Base-by-base conservation (phyloP, 2,888 invertebrate species). In the Chymomyza procnemis region DNA sequence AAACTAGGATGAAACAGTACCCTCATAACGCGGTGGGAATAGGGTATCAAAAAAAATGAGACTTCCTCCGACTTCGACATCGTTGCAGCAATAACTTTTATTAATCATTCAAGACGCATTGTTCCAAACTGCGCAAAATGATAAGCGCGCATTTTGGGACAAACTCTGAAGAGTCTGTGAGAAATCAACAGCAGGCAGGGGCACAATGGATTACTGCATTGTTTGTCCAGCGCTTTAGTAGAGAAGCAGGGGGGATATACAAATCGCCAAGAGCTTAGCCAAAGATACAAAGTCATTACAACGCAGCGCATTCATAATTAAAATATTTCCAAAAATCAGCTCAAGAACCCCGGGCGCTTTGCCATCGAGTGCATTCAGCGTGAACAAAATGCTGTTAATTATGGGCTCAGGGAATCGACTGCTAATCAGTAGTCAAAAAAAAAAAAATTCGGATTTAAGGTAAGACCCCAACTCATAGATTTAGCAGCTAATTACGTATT, bases 261-360 rank as follows among this genome's bases (percentile, higher is more conserved):
- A 26, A 26, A 26, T 26, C 62, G 61, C 61, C 48, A 26, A 30
- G 67, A 73, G 63, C 65, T 72, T 61, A 67, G 41, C 56, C 21
- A 63, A 78, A 80, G 79, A 82, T 76, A 85, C 79, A 76, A 79
- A 85, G 83, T 83, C 83, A 83, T 85, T 82, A 80, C 73, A 61
- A 65, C 67, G 73, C 61, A 46, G 71, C 70, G 66, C 70, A 77
- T 30, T 83, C 84, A 81, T 81, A 84, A 82, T 82, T 84, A 80
- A 77, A 74, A 80, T 85, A 74, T 76, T 81, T 74, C 71, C 67
- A 69, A 67, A 78, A 66, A 70, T 69, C 64, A 65, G 65, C 69
- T 12, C 21, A 59, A 62, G 62, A n/a, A 46, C 54, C 64, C 58
- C 19, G 55, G 22, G 55, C 22, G 21, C 6, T 18, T 21, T 16